These are phyloP conservation scores for Cyphomyrmex costatus DNA, from an alignment of 1,140 invertebrate genomes.

Conservation along the genomic window DNA sequence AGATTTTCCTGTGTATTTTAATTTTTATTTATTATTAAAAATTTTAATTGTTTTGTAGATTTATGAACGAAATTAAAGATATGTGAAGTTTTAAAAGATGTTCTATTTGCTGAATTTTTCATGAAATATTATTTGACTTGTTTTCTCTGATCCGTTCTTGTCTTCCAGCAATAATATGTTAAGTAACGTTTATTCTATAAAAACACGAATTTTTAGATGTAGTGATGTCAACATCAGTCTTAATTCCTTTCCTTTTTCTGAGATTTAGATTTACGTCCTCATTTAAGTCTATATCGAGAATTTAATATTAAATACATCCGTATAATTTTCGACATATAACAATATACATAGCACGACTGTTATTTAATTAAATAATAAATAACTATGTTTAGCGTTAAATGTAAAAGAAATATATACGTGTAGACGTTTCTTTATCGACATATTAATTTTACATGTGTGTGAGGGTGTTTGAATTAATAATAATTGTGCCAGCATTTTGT, in stretches of 20 bases:
- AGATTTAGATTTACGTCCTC: conserved; percentile 4
- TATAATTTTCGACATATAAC: conserved; percentile 1
- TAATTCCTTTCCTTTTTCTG: background rate
- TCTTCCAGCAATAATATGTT: conserved; percentile 34
- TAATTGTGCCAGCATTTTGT: conserved; percentile 65
- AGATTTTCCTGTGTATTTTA: background rate
- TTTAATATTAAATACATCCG: conserved; percentile 16
- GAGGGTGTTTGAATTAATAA: conserved; percentile 44
- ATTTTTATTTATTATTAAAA: background rate
- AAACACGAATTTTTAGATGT: background rate
- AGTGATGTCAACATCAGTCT: background rate
- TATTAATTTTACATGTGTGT: conserved; percentile 17
- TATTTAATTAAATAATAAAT: conserved; percentile 25
- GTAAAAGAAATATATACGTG: background rate
- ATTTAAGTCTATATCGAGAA: background rate
- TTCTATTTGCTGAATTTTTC: background rate
- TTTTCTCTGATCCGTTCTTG: conserved; percentile 22
- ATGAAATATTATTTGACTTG: background rate
- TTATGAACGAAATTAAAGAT: conserved; percentile 1
- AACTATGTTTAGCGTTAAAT: conserved; percentile 30
- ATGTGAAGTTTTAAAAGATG: background rate
- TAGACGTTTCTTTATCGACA: conserved; percentile 38
- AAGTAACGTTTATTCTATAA: background rate
- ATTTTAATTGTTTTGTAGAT: background rate
- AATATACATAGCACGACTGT: background rate